phyloP scores from a whole-genome alignment of 2,888 invertebrate species.

The Arge pagana region DNA sequence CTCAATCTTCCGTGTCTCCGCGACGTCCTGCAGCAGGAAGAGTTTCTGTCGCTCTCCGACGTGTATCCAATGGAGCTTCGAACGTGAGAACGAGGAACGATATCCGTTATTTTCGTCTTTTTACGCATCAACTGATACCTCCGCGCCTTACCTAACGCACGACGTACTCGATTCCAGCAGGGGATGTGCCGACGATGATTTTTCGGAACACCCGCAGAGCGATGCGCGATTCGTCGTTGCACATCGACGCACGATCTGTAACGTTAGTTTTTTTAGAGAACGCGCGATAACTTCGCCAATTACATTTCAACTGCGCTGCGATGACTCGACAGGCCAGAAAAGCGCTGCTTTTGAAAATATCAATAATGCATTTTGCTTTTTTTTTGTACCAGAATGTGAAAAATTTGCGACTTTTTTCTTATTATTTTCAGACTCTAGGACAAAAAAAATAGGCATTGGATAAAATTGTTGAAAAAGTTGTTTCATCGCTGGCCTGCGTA shows the following conservation, averaged over 20 bases:
- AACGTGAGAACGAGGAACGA: background rate
- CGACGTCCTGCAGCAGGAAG: background rate
- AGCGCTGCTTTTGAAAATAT: too few relatives aligned
- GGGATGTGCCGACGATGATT: constrained; percentile 5
- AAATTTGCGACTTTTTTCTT: background rate
- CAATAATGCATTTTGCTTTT: too few relatives aligned
- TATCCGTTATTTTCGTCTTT: background rate
- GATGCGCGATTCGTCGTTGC: constrained; percentile 2
- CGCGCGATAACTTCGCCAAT: background rate
- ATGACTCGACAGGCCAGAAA: background rate
- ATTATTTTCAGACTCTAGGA: background rate
- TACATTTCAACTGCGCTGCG: background rate
- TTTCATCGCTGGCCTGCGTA: background rate
- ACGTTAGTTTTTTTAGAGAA: too few relatives aligned
- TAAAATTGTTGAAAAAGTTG: too few relatives aligned
- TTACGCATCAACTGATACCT: background rate
- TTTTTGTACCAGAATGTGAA: background rate
- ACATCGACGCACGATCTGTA: background rate
- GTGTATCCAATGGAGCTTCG: background rate
- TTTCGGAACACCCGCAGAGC: constrained; percentile 4
- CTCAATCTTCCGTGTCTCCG: background rate
- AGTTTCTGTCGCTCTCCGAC: background rate
- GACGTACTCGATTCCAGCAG: constrained; percentile 7
- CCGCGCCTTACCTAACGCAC: background rate
- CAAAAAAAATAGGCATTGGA: background rate